Conservation (phyloP, 2,797 vertebrate species). For the Silurus aristotelis region DNA sequence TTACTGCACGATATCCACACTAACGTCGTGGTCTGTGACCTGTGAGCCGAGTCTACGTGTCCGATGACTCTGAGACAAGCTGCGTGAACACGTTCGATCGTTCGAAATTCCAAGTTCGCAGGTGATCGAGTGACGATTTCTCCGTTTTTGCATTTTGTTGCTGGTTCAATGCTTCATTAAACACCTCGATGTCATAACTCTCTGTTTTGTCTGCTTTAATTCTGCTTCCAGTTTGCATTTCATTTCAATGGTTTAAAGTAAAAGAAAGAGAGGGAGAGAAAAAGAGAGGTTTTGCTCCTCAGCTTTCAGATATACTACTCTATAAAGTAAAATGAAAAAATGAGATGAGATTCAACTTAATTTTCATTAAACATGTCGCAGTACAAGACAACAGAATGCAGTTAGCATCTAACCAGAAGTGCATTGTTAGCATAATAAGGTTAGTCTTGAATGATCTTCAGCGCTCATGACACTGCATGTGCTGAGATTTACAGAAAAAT, state of each 20-base stretch:
- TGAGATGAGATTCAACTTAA: too few species aligned
- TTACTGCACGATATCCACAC: not conserved
- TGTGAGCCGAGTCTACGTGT: not conserved
- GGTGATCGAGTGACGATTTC: not conserved
- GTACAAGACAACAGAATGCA: too few species aligned
- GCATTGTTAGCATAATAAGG: too few species aligned
- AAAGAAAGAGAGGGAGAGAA: too few species aligned
- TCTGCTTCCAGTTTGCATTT: not conserved
- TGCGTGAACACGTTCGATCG: constrained; percentile 7
- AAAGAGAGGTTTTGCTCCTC: not conserved
- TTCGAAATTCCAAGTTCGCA: constrained; percentile 41
- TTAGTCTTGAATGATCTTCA: not conserved
- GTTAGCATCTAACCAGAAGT: too few species aligned
- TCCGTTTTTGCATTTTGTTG: constrained; percentile 4
- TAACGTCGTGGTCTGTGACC: not conserved
- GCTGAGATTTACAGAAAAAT: not conserved
- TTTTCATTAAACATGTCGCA: too few species aligned
- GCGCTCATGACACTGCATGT: not conserved
- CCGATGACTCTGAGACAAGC: not conserved
- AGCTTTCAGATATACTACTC: not conserved
- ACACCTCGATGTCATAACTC: not conserved
- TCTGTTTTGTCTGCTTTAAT: not conserved
- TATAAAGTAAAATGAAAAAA: not conserved
- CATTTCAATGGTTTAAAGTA: not conserved
- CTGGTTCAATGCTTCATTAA: constrained; percentile 39